phyloP scores from a whole-genome alignment of 92 coral and sea anemone species.

The Siderastrea radians region DNA sequence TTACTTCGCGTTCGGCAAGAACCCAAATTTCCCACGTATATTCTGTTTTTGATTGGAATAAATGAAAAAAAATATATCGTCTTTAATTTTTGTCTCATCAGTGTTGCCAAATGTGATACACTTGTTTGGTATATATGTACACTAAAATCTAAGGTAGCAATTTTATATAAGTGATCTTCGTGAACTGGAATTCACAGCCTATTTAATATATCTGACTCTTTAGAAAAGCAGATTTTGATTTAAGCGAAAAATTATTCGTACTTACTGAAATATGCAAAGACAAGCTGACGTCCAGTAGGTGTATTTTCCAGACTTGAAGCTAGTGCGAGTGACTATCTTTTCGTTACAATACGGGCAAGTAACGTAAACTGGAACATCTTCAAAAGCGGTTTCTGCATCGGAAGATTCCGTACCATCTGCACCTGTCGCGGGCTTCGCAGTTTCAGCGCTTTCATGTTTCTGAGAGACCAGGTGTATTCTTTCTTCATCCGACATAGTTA shows the following conservation, averaged over 20 bases:
- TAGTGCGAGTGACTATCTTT: conserved; percentile 91
- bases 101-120: not conserved
- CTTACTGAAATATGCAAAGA: conserved; percentile 98
- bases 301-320: conserved; percentile 91
- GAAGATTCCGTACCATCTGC: conserved; percentile 66
- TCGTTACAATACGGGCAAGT: conserved; percentile 92
- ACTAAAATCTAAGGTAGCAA: not conserved
- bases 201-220: not conserved
- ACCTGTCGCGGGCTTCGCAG: conserved; percentile 22
- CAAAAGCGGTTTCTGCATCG: conserved; percentile 81
- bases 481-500: conserved; percentile 71
- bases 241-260: conserved; percentile 20
- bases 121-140: conserved; percentile 15
- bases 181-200: not conserved
- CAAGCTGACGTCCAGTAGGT: conserved; percentile 96
- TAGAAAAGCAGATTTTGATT: not conserved
- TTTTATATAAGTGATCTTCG: not conserved
- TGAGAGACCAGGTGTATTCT: conserved; percentile 64
- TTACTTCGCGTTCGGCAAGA: not conserved
- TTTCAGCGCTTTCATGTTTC: conserved; percentile 10
- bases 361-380: conserved; percentile 97
- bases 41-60: conserved; percentile 5
- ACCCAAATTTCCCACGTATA: not conserved
- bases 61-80: not conserved
- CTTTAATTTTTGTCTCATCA: not conserved